phyloP scores from a whole-genome alignment of 2,797 vertebrate species.

The Brachyalestes nurse region DNA sequence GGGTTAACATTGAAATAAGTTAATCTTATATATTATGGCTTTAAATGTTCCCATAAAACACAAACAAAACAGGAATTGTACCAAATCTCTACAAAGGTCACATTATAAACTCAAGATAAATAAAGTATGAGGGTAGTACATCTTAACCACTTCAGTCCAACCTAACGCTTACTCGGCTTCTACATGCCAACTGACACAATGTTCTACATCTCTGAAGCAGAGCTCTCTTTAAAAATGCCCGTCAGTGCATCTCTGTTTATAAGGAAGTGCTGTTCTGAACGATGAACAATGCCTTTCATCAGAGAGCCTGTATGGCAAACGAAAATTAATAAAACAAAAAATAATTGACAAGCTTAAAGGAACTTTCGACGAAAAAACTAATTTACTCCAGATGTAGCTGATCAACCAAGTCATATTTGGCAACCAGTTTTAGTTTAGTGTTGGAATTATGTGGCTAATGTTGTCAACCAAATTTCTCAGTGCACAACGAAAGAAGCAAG shows the following conservation, averaged over 20 bases:
- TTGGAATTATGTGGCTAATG: too few relatives aligned
- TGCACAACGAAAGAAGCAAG: too few relatives aligned
- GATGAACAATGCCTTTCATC: background rate
- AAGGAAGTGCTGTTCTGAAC: conserved; percentile 7
- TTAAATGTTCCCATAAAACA: conserved; percentile 42
- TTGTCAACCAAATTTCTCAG: too few relatives aligned
- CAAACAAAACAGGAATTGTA: conserved; percentile 21
- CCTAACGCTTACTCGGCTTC: background rate
- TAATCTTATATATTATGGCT: conserved; percentile 50
- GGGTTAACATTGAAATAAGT: conserved; percentile 23
- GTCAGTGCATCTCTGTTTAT: conserved; percentile 16
- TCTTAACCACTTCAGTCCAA: conserved; percentile 18
- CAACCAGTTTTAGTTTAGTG: too few relatives aligned
- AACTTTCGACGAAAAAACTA: too few relatives aligned
- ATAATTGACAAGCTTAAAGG: conserved; percentile 12
- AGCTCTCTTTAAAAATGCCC: conserved; percentile 2
- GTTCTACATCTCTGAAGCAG: background rate
- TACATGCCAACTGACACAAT: background rate
- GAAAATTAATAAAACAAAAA: background rate
- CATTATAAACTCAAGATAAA: conserved; percentile 22
- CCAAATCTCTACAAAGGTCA: conserved; percentile 33
- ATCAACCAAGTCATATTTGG: too few relatives aligned
- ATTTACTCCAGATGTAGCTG: too few relatives aligned
- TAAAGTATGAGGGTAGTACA: conserved; percentile 23
- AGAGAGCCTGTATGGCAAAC: background rate